A percentile compares a stretch with the other conserved stretches of the same genome.
Conservation (phyloP, 2,797 vertebrate species). For the Cephalopachus bancanus region DNA sequence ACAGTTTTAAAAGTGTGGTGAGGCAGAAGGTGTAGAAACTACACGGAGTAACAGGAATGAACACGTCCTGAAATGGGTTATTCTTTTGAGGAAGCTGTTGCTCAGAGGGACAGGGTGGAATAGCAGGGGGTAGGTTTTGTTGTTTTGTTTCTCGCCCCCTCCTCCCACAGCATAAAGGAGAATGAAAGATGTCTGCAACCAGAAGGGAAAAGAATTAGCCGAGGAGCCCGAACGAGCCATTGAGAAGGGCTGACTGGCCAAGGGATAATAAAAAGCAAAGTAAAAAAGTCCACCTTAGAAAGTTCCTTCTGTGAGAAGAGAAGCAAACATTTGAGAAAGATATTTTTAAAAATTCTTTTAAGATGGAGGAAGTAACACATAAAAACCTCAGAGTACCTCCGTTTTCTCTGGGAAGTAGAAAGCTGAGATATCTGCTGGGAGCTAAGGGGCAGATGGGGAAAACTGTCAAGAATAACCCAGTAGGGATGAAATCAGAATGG, state of each 20-base stretch:
- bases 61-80: not conserved
- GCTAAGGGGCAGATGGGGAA: not conserved
- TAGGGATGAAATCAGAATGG: not conserved
- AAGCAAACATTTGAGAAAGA: constrained; percentile 33
- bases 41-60: not conserved
- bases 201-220: not conserved
- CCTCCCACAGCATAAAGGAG: not conserved
- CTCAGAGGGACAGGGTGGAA: not conserved
- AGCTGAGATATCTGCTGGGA: not conserved
- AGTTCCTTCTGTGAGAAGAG: constrained; percentile 8
- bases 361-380: not conserved
- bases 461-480: not conserved
- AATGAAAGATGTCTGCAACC: not conserved
- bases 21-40: not conserved
- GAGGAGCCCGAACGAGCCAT: not conserved
- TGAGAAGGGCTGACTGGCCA: not conserved
- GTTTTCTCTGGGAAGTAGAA: not conserved
- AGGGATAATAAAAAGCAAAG: not conserved
- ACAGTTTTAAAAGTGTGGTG: not conserved
- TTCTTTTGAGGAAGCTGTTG: not conserved
- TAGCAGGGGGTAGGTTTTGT: not conserved
- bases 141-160: not conserved
- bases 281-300: not conserved
- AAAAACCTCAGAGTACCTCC: not conserved
- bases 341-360: not conserved